These are phyloP conservation scores for Sebastes flavidus DNA, from an alignment of 2,797 vertebrate species.

Conservation along the genomic window DNA sequence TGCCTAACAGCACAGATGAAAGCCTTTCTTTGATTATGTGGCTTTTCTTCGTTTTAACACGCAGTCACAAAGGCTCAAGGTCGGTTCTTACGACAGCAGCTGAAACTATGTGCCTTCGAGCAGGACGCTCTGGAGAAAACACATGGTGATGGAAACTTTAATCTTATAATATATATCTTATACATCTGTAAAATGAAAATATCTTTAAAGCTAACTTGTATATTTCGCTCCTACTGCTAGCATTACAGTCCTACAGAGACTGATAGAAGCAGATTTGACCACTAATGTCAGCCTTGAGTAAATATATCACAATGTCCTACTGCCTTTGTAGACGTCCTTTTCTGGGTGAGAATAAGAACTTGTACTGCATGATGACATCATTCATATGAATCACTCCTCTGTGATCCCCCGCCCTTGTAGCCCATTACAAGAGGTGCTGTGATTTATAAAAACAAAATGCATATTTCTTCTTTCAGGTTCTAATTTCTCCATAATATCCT, in stretches of 20 bases:
- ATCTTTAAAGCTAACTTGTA: neutral
- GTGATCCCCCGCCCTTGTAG: slow-evolving; percentile 9
- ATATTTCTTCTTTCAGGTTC: slow-evolving; percentile 5
- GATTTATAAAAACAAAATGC: slow-evolving; percentile 7
- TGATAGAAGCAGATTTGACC: neutral
- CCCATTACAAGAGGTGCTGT: neutral
- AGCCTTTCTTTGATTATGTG: neutral
- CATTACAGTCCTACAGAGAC: neutral
- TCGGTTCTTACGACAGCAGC: neutral
- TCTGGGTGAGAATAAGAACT: slow-evolving; percentile 18
- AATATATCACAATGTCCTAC: slow-evolving; percentile 14
- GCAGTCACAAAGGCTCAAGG: slow-evolving; percentile 8
- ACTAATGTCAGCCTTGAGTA: slow-evolving; percentile 8
- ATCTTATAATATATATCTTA: neutral
- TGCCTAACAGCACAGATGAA: neutral
- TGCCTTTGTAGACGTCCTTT: slow-evolving; percentile 29
- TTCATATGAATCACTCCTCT: slow-evolving; percentile 45
- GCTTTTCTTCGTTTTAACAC: slow-evolving; percentile 1
- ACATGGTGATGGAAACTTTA: neutral
- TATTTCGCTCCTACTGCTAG: neutral
- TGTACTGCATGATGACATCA: slow-evolving; percentile 60
- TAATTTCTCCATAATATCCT: slow-evolving; percentile 49
- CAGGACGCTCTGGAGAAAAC: neutral
- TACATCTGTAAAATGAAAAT: neutral
- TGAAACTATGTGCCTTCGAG: neutral